Base-by-base conservation (phyloP, 2,888 invertebrate genomes). In the Athalia circularis region DNA sequence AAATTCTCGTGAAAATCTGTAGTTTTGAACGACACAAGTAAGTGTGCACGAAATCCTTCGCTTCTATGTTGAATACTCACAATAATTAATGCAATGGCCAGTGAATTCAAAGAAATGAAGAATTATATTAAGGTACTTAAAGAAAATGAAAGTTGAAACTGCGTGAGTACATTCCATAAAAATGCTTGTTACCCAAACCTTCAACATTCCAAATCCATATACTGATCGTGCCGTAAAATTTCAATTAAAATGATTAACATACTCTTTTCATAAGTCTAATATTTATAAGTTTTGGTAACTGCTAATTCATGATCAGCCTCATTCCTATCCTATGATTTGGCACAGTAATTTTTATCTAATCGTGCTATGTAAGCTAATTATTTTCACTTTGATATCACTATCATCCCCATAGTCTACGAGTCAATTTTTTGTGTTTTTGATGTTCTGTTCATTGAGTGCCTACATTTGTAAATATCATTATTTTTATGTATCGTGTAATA, bases 401-500 rank as follows among this genome's bases (percentile, higher is more conserved):
- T 64, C 75, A 64, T 75, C 61, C 62, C 62, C 62, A 62, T 50
- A 52, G 54, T 59, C 57, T 54, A 54, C 64, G 57, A 78, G 57
- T 78, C 74, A 64, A 79, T 54, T 72, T 54, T 72, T 65, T 79
- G 75, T 79, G 75, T 75, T 79, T 85, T 86, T 81, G 83, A 80
- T 79, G 80, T 87, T 88, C 86, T 85, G 86, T 88, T 88, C 85
- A 86, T 88, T 88, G 88, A 88, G 87, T 88, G 87, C 87, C 87
- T 88, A 87, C 85, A 88, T 88, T 88, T 88, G 88, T 88, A 88
- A 86, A 88, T 88, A 88, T 83, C 86, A 88, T 88, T 88, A 88
- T 88, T 88, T 88, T 87, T 88, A 86, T 86, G 87, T 87, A 86
- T 86, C 83, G 85, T 87, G 84, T 86, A 86, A 87, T 82, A 82